Evolutionary conservation across 1,140 invertebrate species (phyloP), one percentile per base, ranked within the genome.

Genomic region (Neodiprion pinetum): DNA sequence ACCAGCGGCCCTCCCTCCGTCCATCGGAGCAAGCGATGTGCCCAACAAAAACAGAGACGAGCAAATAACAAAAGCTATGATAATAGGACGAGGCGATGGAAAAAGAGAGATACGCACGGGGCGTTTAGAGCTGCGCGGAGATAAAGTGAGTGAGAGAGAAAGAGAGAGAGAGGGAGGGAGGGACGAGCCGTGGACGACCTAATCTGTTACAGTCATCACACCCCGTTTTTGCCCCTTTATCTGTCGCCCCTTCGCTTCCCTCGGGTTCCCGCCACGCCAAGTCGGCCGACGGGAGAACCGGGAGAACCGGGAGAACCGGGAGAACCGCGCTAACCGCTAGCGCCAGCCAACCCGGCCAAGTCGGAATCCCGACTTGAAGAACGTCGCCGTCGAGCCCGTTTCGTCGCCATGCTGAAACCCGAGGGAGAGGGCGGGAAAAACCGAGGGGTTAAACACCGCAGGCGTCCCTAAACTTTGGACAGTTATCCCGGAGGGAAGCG

Each of bases 201-300:
- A 83, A 83, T 83, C 82, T 82, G 81, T 83, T 83, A 83, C 80
- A 83, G 82, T 83, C 80, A 83, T 83, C 53, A 83, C 82, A 84
- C 81, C 79, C 81, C 80, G 79, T 87, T 86, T 85, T 84, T 83
- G 79, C 72, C 70, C 75, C 75, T 74, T 70, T 49, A 71, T 75
- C 70, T 69, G 40, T 66, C 67, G 47, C 75, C 72, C 50, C 50
- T 74, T 71, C 76, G 70, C 73, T 69, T 75, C 66, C 72, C 72
- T 73, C 71, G 67, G 67, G 40, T 2, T 50, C n/a, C 50, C 50
- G 67, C 7, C 71, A 66, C 71, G 11, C 12, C 68, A 48, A 14
- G 53, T 61, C 8, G 53, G 28, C 28, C 28, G 28, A 40, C 28
- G 28, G 28, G 28, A 40, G 53, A 61, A 61, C 53, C 53, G 53